Evolutionary conservation across 1,140 invertebrate species (phyloP).

Genomic region (Drosophila leontia): DNA sequence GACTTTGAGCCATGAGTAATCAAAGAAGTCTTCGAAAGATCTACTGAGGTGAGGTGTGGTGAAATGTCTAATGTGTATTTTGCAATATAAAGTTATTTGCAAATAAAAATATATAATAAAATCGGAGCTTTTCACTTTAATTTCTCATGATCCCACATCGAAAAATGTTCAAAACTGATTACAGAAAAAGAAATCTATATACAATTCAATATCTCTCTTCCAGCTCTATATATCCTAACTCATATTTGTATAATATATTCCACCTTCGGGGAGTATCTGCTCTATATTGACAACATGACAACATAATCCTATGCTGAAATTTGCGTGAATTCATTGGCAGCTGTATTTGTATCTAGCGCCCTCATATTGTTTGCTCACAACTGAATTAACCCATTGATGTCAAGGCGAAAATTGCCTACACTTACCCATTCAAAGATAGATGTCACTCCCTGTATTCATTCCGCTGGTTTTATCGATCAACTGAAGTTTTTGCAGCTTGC

Average conservation of each 20-base stretch:
- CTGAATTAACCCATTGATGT: conserved; percentile 56
- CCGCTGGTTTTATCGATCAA: conserved; percentile 39
- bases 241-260: too few species aligned
- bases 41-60: not conserved
- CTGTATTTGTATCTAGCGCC: conserved; percentile 59
- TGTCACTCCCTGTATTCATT: conserved; percentile 13
- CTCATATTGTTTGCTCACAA: conserved; percentile 49
- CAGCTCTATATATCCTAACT: not conserved
- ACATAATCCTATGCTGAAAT: not conserved
- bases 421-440: conserved; percentile 20
- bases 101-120: not conserved
- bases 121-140: not conserved
- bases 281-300: not conserved
- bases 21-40: not conserved
- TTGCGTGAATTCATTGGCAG: conserved; percentile 40
- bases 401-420: conserved; percentile 43
- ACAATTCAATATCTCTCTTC: too few species aligned
- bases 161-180: too few species aligned
- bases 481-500: conserved; percentile 73
- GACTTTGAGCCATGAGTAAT: conserved; percentile 30
- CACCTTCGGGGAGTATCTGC: not conserved
- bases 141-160: too few species aligned
- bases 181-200: too few species aligned
- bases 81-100: not conserved
- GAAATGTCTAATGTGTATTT: not conserved